Base-by-base conservation (phyloP, 2,888 invertebrate species). In the Parthenolecanium corni region DNA sequence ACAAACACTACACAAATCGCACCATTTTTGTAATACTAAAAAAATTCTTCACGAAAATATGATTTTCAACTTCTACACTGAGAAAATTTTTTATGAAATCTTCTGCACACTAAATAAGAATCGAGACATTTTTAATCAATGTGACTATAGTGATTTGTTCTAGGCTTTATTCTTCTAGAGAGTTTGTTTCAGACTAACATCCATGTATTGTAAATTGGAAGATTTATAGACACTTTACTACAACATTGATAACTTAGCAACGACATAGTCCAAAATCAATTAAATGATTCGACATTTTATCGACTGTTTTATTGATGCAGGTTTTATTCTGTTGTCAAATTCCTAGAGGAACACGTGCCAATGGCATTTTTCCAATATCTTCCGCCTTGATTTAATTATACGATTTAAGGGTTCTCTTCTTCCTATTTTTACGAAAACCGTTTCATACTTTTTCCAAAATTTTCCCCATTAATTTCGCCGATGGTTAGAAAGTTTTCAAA, bases 281-380 rank as follows among this genome's bases (percentile, higher is more conserved):
- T 53, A 53, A 53, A 53, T 23, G 3, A 38, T 53, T 53, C 20
- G 40, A 53, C 23, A 23, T 53, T 36, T 31, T 31, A 31, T 31
- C 31, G 5, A 31, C 56, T 44, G 16, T 44, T 42, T 42, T 56
- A 56, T 56, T 56, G 56, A 56, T 12, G 56, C 25, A 56, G 56
- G 56, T 56, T 56, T 42, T 42, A 56, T 56, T 56, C 56, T 56
- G 56, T 56, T 56, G 56, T 56, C 56, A 40, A 54, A 54, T 38
- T 54, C 23, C 54, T 38, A 42, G 42, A 11, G 46, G 56, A 56
- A 56, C 44, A 56, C 56, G 56, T 56, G 56, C 56, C 56, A 56
- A 56, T 56, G 56, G 56, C 56, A 56, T 44, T 56, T 44, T 40
- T 56, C 56, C 56, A 56, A 56, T 56, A 56, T 56, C 56, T 56